Evolutionary conservation across 2,797 vertebrate species (phyloP).

Genomic region (Falco columbarius): DNA sequence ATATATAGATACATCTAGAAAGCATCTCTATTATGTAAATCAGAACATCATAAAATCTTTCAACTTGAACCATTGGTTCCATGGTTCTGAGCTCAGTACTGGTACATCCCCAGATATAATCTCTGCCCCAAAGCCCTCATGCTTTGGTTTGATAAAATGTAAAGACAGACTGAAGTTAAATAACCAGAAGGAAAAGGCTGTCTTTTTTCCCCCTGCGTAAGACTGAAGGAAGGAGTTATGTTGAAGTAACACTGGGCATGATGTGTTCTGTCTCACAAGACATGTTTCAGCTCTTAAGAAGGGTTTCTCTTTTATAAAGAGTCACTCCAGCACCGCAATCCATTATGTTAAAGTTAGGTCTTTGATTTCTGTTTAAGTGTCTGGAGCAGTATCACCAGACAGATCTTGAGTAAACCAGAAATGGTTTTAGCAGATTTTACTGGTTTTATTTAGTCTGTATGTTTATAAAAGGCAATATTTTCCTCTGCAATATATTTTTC

Average conservation of each 20-base stretch:
- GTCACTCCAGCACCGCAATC: background rate
- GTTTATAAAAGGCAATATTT: slow-evolving; percentile 39
- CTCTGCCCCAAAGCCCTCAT: background rate
- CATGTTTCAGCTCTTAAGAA: slow-evolving; percentile 19
- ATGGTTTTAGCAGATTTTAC: slow-evolving; percentile 29
- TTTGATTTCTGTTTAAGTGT: slow-evolving; percentile 6
- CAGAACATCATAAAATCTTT: background rate
- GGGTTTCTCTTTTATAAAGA: slow-evolving; percentile 21
- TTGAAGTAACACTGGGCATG: background rate
- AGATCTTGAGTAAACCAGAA: slow-evolving; percentile 24
- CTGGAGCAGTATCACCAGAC: slow-evolving; percentile 10
- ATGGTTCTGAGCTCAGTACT: background rate
- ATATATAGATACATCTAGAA: background rate
- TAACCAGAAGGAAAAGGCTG: background rate
- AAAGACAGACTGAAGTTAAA: background rate
- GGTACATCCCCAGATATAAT: background rate
- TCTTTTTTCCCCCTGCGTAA: background rate
- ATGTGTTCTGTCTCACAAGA: slow-evolving; percentile 6
- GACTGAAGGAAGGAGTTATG: background rate
- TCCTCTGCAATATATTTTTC: background rate
- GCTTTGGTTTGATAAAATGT: background rate
- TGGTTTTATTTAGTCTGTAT: slow-evolving; percentile 13
- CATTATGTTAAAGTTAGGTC: background rate
- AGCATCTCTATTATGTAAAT: background rate
- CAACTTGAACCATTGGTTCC: background rate